Conservation (phyloP, 2,797 vertebrate genomes). For the Sebastes reedi region DNA sequence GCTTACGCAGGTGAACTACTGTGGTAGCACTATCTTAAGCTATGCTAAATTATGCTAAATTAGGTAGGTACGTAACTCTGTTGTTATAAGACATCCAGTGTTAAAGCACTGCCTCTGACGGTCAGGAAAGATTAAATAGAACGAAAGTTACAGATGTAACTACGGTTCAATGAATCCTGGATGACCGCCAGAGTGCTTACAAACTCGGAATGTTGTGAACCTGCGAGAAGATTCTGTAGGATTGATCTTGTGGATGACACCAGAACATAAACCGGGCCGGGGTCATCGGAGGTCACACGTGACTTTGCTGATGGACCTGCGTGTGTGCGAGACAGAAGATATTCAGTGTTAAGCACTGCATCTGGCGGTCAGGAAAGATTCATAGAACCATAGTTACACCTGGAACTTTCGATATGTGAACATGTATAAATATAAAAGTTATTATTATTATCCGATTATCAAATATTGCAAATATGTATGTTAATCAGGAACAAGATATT, state of each 20-base stretch:
- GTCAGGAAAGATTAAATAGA: no score
- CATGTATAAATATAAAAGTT: background rate
- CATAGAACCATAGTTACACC: background rate
- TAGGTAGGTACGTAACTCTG: background rate
- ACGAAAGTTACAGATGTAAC: background rate
- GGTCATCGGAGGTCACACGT: background rate
- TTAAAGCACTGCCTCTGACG: background rate
- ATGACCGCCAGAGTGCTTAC: background rate
- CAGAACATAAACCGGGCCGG: background rate
- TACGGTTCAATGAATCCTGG: background rate
- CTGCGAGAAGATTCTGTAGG: background rate
- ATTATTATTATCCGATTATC: background rate
- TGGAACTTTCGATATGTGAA: background rate
- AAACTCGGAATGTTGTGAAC: background rate
- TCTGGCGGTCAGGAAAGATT: background rate
- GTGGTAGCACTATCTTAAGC: background rate
- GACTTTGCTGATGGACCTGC: background rate
- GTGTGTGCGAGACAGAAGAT: background rate
- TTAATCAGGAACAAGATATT: background rate
- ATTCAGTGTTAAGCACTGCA: background rate
- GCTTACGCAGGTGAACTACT: background rate
- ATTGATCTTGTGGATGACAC: background rate
- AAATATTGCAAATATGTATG: background rate
- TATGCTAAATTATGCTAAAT: background rate
- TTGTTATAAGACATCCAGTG: background rate